phyloP scores from a whole-genome alignment of 2,113 vertebrate genomes.

The Sterrhoptilus dennistouni region DNA sequence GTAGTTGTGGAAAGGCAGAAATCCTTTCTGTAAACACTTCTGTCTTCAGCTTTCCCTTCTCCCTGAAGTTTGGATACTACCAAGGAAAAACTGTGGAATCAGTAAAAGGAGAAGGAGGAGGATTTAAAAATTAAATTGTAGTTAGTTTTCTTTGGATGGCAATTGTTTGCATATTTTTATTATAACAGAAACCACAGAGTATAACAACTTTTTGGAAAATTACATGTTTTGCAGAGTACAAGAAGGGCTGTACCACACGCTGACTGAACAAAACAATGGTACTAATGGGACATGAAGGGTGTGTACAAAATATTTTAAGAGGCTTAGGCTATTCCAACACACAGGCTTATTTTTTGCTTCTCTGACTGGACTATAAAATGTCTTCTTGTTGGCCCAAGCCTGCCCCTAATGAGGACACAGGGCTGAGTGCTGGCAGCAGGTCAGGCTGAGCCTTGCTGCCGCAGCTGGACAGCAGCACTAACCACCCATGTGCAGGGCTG shows the following conservation, averaged over 20 bases:
- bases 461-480: background rate
- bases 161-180: background rate
- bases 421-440: background rate
- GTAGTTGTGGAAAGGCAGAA: conserved; percentile 63
- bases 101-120: background rate
- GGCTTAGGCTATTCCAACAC: background rate
- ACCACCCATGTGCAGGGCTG: rapidly evolving
- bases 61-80: background rate
- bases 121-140: background rate
- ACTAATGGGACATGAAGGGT: background rate
- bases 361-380: background rate
- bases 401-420: background rate
- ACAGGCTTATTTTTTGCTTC: background rate
- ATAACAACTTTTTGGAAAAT: background rate
- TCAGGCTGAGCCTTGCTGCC: background rate
- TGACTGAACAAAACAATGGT: background rate
- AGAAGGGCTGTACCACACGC: background rate
- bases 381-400: background rate
- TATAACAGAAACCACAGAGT: background rate
- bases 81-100: background rate
- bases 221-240: background rate
- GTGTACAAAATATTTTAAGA: background rate
- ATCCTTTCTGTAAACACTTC: conserved; percentile 36
- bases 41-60: conserved; percentile 59
- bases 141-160: background rate